Conservation (phyloP, 1,140 invertebrate genomes). For the Lasioglossum albipes region DNA sequence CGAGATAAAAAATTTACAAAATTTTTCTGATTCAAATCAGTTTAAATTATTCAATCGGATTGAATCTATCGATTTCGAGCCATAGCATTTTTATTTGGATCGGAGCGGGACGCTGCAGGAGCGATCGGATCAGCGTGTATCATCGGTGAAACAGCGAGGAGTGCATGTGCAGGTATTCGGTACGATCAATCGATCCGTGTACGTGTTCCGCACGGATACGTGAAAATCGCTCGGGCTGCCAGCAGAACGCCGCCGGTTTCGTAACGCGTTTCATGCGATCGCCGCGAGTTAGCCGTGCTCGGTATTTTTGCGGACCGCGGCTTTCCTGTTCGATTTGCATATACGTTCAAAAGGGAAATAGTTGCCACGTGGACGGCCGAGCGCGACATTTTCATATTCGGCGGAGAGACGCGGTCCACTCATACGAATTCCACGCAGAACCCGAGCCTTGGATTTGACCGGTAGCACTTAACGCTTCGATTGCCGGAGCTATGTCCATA, state of each 20-base stretch:
- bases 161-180: not conserved
- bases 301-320: slow-evolving; percentile 1
- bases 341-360: not conserved
- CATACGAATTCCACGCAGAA: not conserved
- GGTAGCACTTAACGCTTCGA: too few relatives aligned
- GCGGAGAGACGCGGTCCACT: too few relatives aligned
- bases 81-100: too few relatives aligned
- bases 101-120: too few relatives aligned
- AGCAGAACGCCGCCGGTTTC: slow-evolving; percentile 10
- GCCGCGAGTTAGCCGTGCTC: slow-evolving; percentile 10
- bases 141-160: slow-evolving; percentile 16
- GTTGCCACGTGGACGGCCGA: not conserved
- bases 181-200: slow-evolving; percentile 19
- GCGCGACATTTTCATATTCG: not conserved
- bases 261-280: slow-evolving; percentile 17
- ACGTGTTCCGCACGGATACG: slow-evolving; percentile 19
- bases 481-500: too few relatives aligned
- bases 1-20: too few relatives aligned
- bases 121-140: slow-evolving; percentile 3
- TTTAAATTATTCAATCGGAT: too few relatives aligned
- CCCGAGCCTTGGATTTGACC: not conserved
- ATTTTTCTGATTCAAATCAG: too few relatives aligned
- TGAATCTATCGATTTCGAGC: not conserved
- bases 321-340: slow-evolving; percentile 14
- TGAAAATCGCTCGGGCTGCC: slow-evolving; percentile 9